These are phyloP conservation scores for Beris chalybata DNA, from an alignment of 2,888 invertebrate genomes.

Conservation along the genomic window DNA sequence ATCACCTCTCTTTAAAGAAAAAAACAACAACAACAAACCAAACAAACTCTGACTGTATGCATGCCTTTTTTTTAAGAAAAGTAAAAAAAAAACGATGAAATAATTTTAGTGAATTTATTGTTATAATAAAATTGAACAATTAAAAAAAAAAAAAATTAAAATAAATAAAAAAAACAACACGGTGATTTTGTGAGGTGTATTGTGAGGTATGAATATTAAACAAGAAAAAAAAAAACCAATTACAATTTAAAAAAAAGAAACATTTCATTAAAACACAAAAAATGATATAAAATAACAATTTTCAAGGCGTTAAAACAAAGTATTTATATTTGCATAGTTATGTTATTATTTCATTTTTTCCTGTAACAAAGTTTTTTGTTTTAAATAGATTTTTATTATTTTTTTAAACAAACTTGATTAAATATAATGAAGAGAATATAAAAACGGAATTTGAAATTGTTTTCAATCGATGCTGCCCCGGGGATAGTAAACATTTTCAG, in stretches of 20 bases:
- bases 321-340: slow-evolving; percentile 32
- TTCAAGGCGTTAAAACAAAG: slow-evolving; percentile 17
- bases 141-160: slow-evolving; percentile 24
- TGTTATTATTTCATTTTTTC: slow-evolving; percentile 16
- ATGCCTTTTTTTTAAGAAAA: slow-evolving; percentile 30
- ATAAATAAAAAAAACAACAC: slow-evolving; percentile 9
- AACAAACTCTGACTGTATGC: slow-evolving; percentile 31
- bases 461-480: too few relatives aligned
- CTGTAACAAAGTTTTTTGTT: slow-evolving; percentile 31
- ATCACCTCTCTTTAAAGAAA: slow-evolving; percentile 26
- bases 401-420: slow-evolving; percentile 24
- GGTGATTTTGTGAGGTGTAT: slow-evolving; percentile 24
- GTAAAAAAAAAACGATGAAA: slow-evolving; percentile 17
- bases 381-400: slow-evolving; percentile 27
- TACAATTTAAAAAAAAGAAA: not conserved
- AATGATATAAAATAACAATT: not conserved
- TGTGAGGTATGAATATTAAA: slow-evolving; percentile 26
- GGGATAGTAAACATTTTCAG: too few relatives aligned
- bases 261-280: not conserved
- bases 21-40: slow-evolving; percentile 25
- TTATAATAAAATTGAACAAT: slow-evolving; percentile 29
- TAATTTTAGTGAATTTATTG: slow-evolving; percentile 31
- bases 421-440: slow-evolving; percentile 28
- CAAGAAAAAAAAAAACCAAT: slow-evolving; percentile 17
- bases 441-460: not conserved